phyloP scores from a whole-genome alignment of 2,888 invertebrate species.

The Lasioglossum figueresi region DNA sequence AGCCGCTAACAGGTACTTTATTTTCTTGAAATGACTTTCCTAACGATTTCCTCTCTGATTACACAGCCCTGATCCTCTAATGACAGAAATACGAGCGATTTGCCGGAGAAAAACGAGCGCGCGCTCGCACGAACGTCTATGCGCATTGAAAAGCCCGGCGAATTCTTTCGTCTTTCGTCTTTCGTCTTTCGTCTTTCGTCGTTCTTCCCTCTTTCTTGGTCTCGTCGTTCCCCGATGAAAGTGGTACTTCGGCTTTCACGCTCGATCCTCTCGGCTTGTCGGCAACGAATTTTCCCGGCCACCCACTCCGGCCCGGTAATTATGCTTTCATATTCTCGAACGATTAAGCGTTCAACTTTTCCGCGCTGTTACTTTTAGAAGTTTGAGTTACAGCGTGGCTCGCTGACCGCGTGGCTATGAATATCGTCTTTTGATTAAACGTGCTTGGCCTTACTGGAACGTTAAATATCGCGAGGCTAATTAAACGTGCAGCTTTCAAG shows the following conservation, averaged over 20 bases:
- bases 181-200: neutral
- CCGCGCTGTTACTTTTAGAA: slow-evolving; percentile 21
- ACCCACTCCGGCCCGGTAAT: slow-evolving; percentile 6
- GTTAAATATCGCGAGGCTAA: neutral
- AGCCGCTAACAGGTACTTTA: slow-evolving; percentile 54
- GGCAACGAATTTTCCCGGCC: slow-evolving; percentile 2
- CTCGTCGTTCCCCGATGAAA: neutral
- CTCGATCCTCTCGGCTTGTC: neutral
- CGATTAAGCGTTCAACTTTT: slow-evolving; percentile 39
- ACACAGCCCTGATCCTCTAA: slow-evolving; percentile 42
- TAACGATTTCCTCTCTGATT: slow-evolving; percentile 57
- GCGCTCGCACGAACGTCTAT: neutral
- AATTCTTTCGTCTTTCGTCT: slow-evolving; percentile 8
- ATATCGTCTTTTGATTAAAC: slow-evolving; percentile 11
- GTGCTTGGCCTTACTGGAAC: neutral
- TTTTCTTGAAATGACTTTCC: slow-evolving; percentile 57
- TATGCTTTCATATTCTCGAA: slow-evolving; percentile 41
- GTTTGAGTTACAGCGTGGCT: slow-evolving; percentile 21
- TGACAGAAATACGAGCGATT: slow-evolving; percentile 42
- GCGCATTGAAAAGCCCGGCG: slow-evolving; percentile 6
- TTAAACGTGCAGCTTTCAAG: neutral
- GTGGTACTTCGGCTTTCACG: neutral
- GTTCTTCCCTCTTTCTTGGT: neutral
- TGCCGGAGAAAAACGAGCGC: slow-evolving; percentile 13
- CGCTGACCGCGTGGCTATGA: neutral